Evolutionary conservation across 2,888 invertebrate species (phyloP).

Genomic region (Nephrotoma flavescens): DNA sequence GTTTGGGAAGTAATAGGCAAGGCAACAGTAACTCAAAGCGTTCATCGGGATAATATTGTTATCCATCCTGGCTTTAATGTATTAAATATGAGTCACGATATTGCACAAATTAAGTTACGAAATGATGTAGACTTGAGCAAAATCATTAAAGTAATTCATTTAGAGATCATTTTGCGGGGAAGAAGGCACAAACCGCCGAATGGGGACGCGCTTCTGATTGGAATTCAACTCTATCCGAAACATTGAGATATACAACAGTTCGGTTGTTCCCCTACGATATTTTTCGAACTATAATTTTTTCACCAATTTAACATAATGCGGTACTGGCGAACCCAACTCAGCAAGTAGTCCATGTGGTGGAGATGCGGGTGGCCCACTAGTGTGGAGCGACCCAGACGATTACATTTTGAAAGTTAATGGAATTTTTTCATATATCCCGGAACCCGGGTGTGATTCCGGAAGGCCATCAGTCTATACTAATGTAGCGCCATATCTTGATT

Average conservation of each 20-base stretch:
- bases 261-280: slow-evolving; percentile 10
- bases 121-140: background rate
- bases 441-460: slow-evolving; percentile 11
- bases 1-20: background rate
- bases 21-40: background rate
- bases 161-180: background rate
- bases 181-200: background rate
- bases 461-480: slow-evolving; percentile 13
- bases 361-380: slow-evolving; percentile 13
- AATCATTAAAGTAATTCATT: background rate
- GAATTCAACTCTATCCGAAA: background rate
- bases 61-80: background rate
- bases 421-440: slow-evolving; percentile 13
- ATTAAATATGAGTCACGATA: background rate
- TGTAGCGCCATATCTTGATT: slow-evolving; percentile 11
- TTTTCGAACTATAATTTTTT: slow-evolving; percentile 12
- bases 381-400: slow-evolving; percentile 8
- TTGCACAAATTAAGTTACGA: background rate
- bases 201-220: background rate
- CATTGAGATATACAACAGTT: slow-evolving; percentile 1
- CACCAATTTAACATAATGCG: slow-evolving; percentile 11
- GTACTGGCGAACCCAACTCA: slow-evolving; percentile 7
- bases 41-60: background rate
- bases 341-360: slow-evolving; percentile 12
- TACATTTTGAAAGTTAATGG: slow-evolving; percentile 11